Evolutionary conservation across 92 coral and sea anemone species (phyloP), one percentile per base, ranked within the genome.

Genomic region (Porites rus): DNA sequence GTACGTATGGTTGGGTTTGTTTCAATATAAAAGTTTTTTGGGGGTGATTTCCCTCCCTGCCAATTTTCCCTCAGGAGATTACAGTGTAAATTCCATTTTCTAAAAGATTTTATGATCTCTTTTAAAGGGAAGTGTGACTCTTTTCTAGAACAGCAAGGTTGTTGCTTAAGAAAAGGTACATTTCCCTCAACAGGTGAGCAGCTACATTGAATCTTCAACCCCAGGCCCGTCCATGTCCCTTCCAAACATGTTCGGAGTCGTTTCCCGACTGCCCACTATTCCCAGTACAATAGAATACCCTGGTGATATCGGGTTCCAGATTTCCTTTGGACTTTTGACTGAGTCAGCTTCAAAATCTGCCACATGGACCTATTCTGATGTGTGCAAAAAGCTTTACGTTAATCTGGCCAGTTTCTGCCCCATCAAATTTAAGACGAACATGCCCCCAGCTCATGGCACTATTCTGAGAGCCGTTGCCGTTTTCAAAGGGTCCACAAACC

Each of bases 271-370:
- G 53, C 99, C 99, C 56, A 95, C 97, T 7, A 94, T 97, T 24
- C 99, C 98, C 3, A 97, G 98, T 69, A 93, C 99, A 16, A 88
- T 94, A n/a, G 98, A 95, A 74, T 97, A 95, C 79, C 89, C 98
- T 16, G 99, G 99, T 11, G 97, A 95, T 0, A 76, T 87, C 68
- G 90, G 84, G 31, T 97, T 95, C 80, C 82, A 93, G 66, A 77
- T 97, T 43, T 97, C 99, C 7, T 97, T 97, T 93, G 98, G 99
- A 14, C 98, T 98, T n/a, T 92, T 94, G 0, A 97, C 99, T 0
- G 99, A 97, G 72, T 95, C 97, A 0, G 99, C 99, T 14, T 96
- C 99, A 7, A 97, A 97, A 86, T 95, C 98, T 4, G 98, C 99
- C 75, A 97, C 99, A 1, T 97, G 99, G 99, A 97, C 99, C 8